Evolutionary conservation across 2,888 invertebrate genomes (phyloP).

Genomic region (Mesorhabditis sp.): DNA sequence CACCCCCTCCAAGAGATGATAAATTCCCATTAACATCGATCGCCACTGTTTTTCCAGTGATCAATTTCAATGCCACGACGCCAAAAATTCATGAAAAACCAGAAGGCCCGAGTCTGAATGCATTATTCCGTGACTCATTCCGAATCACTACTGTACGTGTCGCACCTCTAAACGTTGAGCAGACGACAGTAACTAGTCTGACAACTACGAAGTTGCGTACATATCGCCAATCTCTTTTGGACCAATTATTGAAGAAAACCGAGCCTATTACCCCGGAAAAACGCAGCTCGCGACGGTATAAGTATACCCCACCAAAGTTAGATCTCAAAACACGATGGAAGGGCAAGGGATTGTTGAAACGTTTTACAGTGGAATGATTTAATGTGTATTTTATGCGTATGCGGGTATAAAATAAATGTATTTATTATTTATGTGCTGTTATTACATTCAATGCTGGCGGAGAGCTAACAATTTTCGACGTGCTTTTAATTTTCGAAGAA

Average conservation of each 20-base stretch:
- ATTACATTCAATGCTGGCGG: not conserved
- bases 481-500: not conserved
- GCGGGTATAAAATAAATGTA: too few relatives aligned
- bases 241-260: not conserved
- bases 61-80: not conserved
- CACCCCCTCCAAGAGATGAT: too few relatives aligned
- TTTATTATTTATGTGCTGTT: too few relatives aligned
- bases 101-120: not conserved
- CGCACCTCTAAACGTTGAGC: too few relatives aligned
- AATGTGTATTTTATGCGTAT: not conserved
- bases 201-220: too few relatives aligned
- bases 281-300: not conserved
- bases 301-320: constrained; percentile 4
- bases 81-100: not conserved
- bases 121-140: not conserved
- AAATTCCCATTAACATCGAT: too few relatives aligned
- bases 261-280: not conserved
- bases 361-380: constrained; percentile 3
- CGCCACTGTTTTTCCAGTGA: too few relatives aligned
- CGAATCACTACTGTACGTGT: too few relatives aligned
- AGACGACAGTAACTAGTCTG: too few relatives aligned
- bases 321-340: not conserved
- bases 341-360: not conserved
- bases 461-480: not conserved
- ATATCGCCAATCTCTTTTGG: too few relatives aligned